Conservation (phyloP, 2,888 invertebrate species). For the Pandemis corylana region DNA sequence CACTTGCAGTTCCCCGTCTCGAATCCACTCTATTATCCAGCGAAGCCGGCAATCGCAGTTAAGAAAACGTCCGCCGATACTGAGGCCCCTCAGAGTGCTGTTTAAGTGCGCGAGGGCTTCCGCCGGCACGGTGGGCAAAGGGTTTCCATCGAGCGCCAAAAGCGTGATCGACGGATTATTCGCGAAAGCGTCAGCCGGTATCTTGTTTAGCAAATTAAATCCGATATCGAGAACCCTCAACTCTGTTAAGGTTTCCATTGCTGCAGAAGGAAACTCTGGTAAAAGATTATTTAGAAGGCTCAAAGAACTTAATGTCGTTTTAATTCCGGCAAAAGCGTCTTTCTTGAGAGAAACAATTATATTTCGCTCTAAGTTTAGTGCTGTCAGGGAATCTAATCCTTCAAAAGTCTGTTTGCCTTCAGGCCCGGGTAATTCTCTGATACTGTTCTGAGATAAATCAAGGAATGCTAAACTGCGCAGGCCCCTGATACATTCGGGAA, state of each 20-base stretch:
- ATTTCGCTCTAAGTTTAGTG: slow-evolving; percentile 95
- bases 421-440: slow-evolving; percentile 91
- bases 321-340: slow-evolving; percentile 91
- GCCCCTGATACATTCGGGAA: slow-evolving; percentile 92
- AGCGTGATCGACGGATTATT: slow-evolving; percentile 94
- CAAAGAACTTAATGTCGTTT: slow-evolving; percentile 92
- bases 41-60: slow-evolving; percentile 94
- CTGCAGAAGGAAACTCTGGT: slow-evolving; percentile 93
- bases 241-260: slow-evolving; percentile 91
- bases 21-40: slow-evolving; percentile 97
- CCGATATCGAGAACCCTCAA: slow-evolving; percentile 96
- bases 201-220: slow-evolving; percentile 93
- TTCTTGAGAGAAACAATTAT: slow-evolving; percentile 91
- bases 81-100: slow-evolving; percentile 92
- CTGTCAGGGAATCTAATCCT: slow-evolving; percentile 92
- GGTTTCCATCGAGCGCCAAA: slow-evolving; percentile 95
- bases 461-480: slow-evolving; percentile 93
- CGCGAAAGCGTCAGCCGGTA: slow-evolving; percentile 92
- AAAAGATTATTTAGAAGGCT: slow-evolving; percentile 95
- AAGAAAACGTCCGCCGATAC: slow-evolving; percentile 94
- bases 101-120: slow-evolving; percentile 92
- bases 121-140: slow-evolving; percentile 92
- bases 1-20: slow-evolving; percentile 94
- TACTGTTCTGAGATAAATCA: slow-evolving; percentile 95
- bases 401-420: slow-evolving; percentile 89